phyloP scores from a whole-genome alignment of 2,888 invertebrate species.

The Eretmocerus hayati region DNA sequence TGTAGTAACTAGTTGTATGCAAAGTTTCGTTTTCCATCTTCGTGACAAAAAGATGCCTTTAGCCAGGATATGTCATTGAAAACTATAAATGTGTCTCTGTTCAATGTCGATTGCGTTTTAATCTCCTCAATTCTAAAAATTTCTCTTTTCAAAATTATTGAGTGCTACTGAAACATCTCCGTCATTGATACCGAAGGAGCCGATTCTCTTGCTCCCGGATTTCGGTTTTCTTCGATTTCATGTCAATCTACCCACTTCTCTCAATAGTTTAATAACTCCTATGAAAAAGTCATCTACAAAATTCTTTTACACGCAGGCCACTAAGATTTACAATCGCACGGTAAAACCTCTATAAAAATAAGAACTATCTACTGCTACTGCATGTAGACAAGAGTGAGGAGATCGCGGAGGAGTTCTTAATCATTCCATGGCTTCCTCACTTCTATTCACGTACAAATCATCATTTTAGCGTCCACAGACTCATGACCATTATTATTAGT shows the following conservation, averaged over 20 bases:
- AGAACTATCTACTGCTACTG: slow-evolving; percentile 29
- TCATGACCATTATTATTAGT: too few relatives aligned
- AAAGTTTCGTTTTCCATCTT: slow-evolving; percentile 33
- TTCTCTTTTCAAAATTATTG: slow-evolving; percentile 9
- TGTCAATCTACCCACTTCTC: slow-evolving; percentile 13
- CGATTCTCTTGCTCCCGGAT: not conserved
- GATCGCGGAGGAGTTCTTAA: slow-evolving; percentile 10
- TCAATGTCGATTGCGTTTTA: slow-evolving; percentile 23
- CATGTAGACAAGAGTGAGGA: slow-evolving; percentile 22
- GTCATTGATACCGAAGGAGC: not conserved
- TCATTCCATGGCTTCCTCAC: slow-evolving; percentile 6
- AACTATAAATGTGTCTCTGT: slow-evolving; percentile 35
- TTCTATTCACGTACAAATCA: too few relatives aligned
- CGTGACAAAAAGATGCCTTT: slow-evolving; percentile 42
- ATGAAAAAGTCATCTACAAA: slow-evolving; percentile 25
- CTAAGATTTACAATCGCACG: slow-evolving; percentile 43
- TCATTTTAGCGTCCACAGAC: too few relatives aligned
- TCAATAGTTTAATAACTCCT: slow-evolving; percentile 16
- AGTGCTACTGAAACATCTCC: slow-evolving; percentile 11
- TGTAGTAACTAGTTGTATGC: slow-evolving; percentile 40
- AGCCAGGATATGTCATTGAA: slow-evolving; percentile 46
- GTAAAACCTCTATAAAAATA: slow-evolving; percentile 36
- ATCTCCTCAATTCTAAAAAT: slow-evolving; percentile 24
- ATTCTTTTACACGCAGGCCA: slow-evolving; percentile 40
- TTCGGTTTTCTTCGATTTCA: slow-evolving; percentile 8